Conservation (phyloP, 2,113 vertebrate species). For the Elephas maximus region DNA sequence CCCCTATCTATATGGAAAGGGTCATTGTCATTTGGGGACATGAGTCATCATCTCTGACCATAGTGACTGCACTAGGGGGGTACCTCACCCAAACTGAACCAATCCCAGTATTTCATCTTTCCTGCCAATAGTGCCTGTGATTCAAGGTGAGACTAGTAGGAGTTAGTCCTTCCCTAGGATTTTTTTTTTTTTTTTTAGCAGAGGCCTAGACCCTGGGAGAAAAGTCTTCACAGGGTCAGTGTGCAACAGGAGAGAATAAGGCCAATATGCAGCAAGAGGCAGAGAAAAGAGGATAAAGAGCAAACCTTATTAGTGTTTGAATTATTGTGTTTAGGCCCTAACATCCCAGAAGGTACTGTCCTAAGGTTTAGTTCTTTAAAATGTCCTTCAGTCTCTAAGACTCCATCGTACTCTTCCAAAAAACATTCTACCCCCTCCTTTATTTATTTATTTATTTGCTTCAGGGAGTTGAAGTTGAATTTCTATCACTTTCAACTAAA, state of each 20-base stretch:
- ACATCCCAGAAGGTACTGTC: not conserved
- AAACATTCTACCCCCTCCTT: not conserved
- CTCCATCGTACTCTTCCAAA: not conserved
- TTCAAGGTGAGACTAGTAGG: not conserved
- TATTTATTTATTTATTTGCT: not conserved
- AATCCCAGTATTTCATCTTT: not conserved
- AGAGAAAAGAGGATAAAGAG: not conserved
- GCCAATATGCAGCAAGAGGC: not conserved
- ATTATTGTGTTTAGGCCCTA: not conserved
- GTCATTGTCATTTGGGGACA: not conserved
- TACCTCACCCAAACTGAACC: not conserved
- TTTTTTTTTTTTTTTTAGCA: not conserved
- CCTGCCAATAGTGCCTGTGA: not conserved
- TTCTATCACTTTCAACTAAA: constrained; percentile 34
- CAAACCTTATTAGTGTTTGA: not conserved
- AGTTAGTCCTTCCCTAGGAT: not conserved
- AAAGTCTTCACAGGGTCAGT: not conserved
- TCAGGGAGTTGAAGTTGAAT: constrained; percentile 26
- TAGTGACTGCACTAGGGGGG: no score
- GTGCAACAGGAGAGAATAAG: not conserved
- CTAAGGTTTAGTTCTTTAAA: not conserved
- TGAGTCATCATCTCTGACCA: not conserved
- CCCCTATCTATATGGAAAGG: not conserved
- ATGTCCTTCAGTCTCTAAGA: not conserved
- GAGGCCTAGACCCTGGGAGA: not conserved